phyloP scores from a whole-genome alignment of 2,888 invertebrate species.

The Hesperia comma region DNA sequence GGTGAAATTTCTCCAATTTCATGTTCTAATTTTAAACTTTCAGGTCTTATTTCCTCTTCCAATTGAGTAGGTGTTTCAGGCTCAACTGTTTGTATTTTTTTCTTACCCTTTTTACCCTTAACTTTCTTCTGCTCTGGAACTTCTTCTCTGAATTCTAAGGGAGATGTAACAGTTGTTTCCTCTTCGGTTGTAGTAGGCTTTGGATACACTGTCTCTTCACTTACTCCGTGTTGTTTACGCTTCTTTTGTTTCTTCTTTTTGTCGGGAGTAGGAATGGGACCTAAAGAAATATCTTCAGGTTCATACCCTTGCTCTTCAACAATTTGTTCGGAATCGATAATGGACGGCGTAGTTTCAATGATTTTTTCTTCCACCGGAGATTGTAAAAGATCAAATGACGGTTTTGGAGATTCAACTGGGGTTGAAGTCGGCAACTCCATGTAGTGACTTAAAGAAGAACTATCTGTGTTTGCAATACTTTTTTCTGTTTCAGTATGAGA shows the following conservation, averaged over 20 bases:
- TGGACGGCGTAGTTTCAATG: slow-evolving; percentile 71
- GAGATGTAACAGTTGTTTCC: slow-evolving; percentile 60
- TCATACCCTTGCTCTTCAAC: slow-evolving; percentile 88
- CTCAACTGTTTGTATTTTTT: slow-evolving; percentile 72
- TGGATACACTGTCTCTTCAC: slow-evolving; percentile 74
- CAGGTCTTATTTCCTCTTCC: slow-evolving; percentile 55
- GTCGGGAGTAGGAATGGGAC: slow-evolving; percentile 52
- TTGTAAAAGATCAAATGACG: slow-evolving; percentile 54
- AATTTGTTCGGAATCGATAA: slow-evolving; percentile 68
- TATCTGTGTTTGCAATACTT: slow-evolving; percentile 67
- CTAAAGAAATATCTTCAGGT: slow-evolving; percentile 86
- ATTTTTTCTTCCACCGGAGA: slow-evolving; percentile 62
- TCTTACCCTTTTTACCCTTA: slow-evolving; percentile 78
- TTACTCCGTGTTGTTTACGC: slow-evolving; percentile 64
- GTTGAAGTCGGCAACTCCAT: slow-evolving; percentile 76
- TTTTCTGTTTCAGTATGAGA: slow-evolving; percentile 63
- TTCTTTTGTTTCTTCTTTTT: slow-evolving; percentile 82
- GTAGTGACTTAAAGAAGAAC: slow-evolving; percentile 75
- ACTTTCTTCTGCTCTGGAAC: slow-evolving; percentile 52
- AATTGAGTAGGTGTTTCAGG: background rate
- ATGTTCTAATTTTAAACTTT: slow-evolving; percentile 75
- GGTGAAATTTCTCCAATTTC: slow-evolving; percentile 81
- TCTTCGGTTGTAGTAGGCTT: slow-evolving; percentile 70
- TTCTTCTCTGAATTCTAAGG: slow-evolving; percentile 58
- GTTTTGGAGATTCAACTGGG: slow-evolving; percentile 75